These are phyloP conservation scores for Iphiclides podalirius DNA, from an alignment of 2,888 invertebrate genomes.

Conservation along the genomic window DNA sequence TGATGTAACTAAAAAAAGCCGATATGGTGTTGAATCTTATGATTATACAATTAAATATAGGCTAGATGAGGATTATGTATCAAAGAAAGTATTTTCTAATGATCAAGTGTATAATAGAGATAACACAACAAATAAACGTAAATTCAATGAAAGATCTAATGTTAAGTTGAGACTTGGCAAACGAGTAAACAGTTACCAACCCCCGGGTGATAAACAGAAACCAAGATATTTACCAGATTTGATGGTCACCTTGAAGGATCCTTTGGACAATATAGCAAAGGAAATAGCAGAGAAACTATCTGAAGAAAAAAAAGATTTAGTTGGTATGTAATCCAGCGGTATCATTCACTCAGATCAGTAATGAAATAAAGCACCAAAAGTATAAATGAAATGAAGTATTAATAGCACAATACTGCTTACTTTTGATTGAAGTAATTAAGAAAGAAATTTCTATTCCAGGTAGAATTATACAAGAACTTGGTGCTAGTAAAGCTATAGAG, in stretches of 20 bases:
- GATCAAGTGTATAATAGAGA: slow-evolving; percentile 43
- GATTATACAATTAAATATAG: slow-evolving; percentile 84
- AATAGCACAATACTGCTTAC: too few relatives aligned
- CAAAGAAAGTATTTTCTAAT: slow-evolving; percentile 59
- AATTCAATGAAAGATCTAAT: slow-evolving; percentile 79
- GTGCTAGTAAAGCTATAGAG: slow-evolving; percentile 86
- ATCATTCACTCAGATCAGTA: too few relatives aligned
- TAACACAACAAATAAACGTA: slow-evolving; percentile 76
- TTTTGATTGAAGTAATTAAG: too few relatives aligned
- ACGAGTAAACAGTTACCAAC: slow-evolving; percentile 61
- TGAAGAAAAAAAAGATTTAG: slow-evolving; percentile 86
- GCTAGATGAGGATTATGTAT: slow-evolving; percentile 72
- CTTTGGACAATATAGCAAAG: slow-evolving; percentile 81
- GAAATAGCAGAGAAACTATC: slow-evolving; percentile 87
- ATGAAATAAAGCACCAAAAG: too few relatives aligned
- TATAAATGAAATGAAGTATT: too few relatives aligned
- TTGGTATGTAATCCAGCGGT: slow-evolving; percentile 83
- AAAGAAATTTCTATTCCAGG: too few relatives aligned
- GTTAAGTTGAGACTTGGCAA: slow-evolving; percentile 78
- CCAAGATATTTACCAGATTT: slow-evolving; percentile 82
- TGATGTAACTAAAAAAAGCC: slow-evolving; percentile 84
- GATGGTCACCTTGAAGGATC: slow-evolving; percentile 65
- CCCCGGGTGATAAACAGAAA: slow-evolving; percentile 73
- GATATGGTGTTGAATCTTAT: slow-evolving; percentile 88
- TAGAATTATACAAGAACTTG: slow-evolving; percentile 85